A percentile compares a stretch with the other conserved stretches of the same genome.
phyloP scores from a whole-genome alignment of 2,113 vertebrate genomes.

The Rhinopomastus cyanomelas region DNA sequence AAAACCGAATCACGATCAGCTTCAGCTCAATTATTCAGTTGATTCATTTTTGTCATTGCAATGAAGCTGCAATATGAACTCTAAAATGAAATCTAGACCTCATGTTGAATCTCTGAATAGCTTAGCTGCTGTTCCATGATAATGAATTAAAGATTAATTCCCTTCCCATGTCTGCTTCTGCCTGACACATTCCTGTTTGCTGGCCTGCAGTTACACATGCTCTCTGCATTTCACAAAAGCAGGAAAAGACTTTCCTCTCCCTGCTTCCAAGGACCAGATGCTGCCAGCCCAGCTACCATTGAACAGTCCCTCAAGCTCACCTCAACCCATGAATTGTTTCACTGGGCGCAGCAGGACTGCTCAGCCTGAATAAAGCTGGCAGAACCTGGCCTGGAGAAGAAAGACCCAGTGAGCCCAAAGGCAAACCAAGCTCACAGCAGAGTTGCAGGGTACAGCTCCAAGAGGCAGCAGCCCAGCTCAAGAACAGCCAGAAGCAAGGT shows the following conservation, averaged over 20 bases:
- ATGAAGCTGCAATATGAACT: not conserved
- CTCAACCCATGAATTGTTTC: not conserved
- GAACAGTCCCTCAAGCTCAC: not conserved
- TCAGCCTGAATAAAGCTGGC: not conserved
- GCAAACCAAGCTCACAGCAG: not conserved
- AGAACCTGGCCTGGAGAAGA: not conserved
- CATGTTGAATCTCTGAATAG: not conserved
- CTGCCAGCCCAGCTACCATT: not conserved
- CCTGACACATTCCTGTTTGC: not conserved
- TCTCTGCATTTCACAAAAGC: not conserved
- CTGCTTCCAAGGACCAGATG: not conserved
- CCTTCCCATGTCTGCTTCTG: not conserved
- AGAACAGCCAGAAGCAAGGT: not conserved
- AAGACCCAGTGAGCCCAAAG: not conserved
- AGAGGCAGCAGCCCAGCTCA: not conserved
- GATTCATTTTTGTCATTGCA: constrained; percentile 1
- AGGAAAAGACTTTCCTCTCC: not conserved
- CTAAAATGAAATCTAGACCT: not conserved
- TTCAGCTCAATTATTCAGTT: not conserved
- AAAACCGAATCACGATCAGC: not conserved
- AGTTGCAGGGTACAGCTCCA: rapidly evolving
- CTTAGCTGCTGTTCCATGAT: not conserved
- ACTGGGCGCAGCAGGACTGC: not conserved
- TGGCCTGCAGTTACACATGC: not conserved
- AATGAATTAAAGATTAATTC: not conserved